Conservation (phyloP, 1,140 invertebrate genomes). For the Aphidius ervi region DNA sequence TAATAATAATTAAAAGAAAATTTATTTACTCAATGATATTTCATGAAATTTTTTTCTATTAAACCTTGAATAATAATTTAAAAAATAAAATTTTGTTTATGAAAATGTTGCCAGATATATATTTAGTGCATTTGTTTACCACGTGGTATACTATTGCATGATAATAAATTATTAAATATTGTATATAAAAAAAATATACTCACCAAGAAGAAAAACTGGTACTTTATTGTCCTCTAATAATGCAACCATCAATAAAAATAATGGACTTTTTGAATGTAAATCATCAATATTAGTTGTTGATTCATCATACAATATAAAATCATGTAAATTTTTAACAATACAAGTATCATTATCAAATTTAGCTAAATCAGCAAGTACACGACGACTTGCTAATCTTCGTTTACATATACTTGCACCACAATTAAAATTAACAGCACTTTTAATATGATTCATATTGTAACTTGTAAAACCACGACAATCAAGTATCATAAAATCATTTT, state of each 20-base stretch:
- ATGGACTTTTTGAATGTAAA: conserved; percentile 58
- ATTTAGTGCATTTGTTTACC: no score
- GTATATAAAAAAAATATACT: conserved; percentile 41
- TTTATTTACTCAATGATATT: no score
- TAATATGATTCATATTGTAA: conserved; percentile 69
- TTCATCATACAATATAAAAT: conserved; percentile 71
- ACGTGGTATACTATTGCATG: no score
- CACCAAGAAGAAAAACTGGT: conserved; percentile 67
- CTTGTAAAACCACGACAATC: conserved; percentile 72
- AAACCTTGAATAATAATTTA: no score
- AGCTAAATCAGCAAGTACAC: conserved; percentile 64
- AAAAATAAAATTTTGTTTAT: no score
- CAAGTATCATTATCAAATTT: conserved; percentile 50
- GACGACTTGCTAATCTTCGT: conserved; percentile 64
- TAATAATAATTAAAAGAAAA: no score
- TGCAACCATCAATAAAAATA: conserved; percentile 65
- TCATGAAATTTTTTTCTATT: no score
- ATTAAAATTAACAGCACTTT: conserved; percentile 71
- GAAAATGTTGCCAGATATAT: neutral
- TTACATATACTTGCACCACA: conserved; percentile 72
- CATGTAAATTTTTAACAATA: conserved; percentile 45
- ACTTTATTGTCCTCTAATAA: conserved; percentile 69
- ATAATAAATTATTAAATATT: neutral
- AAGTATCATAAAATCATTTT: conserved; percentile 55
- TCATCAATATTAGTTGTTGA: conserved; percentile 59